phyloP scores from a whole-genome alignment of 2,888 invertebrate species.

The Melanotus villosus region DNA sequence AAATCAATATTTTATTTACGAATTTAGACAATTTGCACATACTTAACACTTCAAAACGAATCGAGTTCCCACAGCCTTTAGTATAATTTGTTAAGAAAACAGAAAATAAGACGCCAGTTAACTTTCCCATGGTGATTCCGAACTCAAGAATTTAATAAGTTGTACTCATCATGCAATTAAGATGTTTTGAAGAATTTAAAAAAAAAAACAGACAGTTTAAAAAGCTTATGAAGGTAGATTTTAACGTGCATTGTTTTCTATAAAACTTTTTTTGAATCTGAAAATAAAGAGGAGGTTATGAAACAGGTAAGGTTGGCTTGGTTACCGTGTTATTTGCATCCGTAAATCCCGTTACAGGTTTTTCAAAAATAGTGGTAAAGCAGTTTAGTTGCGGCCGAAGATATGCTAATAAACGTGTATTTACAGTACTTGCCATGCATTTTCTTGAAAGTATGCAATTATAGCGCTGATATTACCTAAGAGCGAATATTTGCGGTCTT shows the following conservation, averaged over 20 bases:
- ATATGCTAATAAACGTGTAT: slow-evolving; percentile 29
- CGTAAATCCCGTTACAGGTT: slow-evolving; percentile 16
- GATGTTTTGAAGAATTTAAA: not conserved
- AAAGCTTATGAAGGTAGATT: too few relatives aligned
- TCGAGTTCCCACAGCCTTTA: slow-evolving; percentile 3
- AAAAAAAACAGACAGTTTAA: too few relatives aligned
- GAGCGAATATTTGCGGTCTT: slow-evolving; percentile 21
- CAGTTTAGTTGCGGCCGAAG: slow-evolving; percentile 7
- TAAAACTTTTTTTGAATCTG: too few relatives aligned
- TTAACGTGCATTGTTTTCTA: too few relatives aligned
- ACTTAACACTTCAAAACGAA: not conserved
- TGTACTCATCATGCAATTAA: too few relatives aligned
- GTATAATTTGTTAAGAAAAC: slow-evolving; percentile 2
- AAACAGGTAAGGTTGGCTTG: not conserved
- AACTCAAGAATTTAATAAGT: not conserved
- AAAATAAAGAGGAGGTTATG: not conserved
- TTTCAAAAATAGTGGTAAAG: slow-evolving; percentile 3
- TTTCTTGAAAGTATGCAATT: slow-evolving; percentile 23
- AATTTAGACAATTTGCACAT: not conserved
- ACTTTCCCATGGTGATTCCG: not conserved
- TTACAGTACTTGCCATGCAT: slow-evolving; percentile 26
- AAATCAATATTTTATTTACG: not conserved
- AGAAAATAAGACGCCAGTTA: not conserved
- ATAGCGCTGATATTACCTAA: slow-evolving; percentile 23
- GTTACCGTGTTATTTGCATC: not conserved